phyloP scores from a whole-genome alignment of 2,797 vertebrate genomes.

The Merluccius polli region DNA sequence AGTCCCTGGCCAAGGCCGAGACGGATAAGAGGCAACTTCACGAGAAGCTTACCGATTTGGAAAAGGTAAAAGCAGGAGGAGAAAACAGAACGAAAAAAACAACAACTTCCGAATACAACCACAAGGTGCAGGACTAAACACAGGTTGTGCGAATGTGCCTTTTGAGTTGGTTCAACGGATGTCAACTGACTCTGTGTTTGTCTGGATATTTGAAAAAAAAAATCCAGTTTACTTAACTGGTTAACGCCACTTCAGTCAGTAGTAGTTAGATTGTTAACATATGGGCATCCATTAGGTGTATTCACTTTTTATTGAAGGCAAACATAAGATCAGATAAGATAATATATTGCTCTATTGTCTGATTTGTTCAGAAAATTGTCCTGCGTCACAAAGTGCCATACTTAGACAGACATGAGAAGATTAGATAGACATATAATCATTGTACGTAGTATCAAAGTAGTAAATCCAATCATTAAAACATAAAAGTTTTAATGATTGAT shows the following conservation, averaged over 20 bases:
- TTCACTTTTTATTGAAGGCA: neutral
- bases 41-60: conserved; percentile 87
- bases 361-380: neutral
- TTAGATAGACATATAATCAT: neutral
- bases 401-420: neutral
- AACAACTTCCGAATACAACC: neutral
- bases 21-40: conserved; percentile 91
- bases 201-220: neutral
- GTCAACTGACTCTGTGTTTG: neutral
- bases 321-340: neutral
- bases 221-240: neutral
- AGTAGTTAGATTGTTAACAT: neutral
- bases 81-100: neutral
- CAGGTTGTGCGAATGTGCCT: neutral
- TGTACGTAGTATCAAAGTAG: neutral
- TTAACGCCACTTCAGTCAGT: neutral
- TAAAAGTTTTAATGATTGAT: too few species aligned
- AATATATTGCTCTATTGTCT: neutral
- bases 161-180: neutral
- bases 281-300: neutral
- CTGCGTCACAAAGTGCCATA: neutral
- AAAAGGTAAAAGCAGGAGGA: conserved; percentile 79
- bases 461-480: neutral
- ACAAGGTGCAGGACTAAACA: neutral
- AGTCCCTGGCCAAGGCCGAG: conserved; percentile 81